These are phyloP conservation scores for Choreutis nemorana DNA, from an alignment of 2,888 invertebrate genomes.

Conservation along the genomic window DNA sequence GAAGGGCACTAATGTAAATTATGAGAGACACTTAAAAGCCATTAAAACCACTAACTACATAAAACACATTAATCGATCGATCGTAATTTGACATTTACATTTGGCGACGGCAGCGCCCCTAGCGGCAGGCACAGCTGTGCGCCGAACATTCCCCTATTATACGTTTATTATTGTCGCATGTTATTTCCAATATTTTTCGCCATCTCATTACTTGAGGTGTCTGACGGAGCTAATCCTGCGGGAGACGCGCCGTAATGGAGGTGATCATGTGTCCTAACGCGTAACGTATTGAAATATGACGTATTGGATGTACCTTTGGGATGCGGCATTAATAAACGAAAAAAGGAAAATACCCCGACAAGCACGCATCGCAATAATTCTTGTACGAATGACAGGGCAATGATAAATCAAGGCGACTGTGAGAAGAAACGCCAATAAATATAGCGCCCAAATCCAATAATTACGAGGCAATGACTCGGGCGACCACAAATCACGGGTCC, in stretches of 20 bases:
- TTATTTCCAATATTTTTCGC: conserved; percentile 56
- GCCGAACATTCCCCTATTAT: conserved; percentile 28
- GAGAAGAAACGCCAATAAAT: conserved; percentile 61
- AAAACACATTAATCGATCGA: too few species aligned
- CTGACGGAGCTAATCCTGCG: conserved; percentile 55
- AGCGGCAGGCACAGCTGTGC: conserved; percentile 38
- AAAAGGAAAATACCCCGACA: conserved; percentile 23
- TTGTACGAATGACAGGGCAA: conserved; percentile 37
- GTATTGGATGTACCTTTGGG: conserved; percentile 51
- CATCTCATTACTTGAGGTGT: conserved; percentile 54
- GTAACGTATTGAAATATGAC: conserved; percentile 60
- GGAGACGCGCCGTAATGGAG: conserved; percentile 55
- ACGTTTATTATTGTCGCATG: conserved; percentile 47
- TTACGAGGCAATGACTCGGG: conserved; percentile 59
- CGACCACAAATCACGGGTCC: conserved; percentile 47
- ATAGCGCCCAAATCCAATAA: conserved; percentile 62
- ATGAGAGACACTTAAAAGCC: too few species aligned
- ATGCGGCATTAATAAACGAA: conserved; percentile 43
- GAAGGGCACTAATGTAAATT: too few species aligned
- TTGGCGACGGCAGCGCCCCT: conserved; percentile 32
- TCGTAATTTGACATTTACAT: too few species aligned
- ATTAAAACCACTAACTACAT: too few species aligned
- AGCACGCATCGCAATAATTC: conserved; percentile 42
- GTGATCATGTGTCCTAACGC: conserved; percentile 59
- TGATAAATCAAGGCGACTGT: conserved; percentile 56